Percentiles rank a stretch among this genome's conserved stretches.
Evolutionary conservation across 2,888 invertebrate genomes (phyloP).

Genomic region (Caenorhabditis doughertyi): DNA sequence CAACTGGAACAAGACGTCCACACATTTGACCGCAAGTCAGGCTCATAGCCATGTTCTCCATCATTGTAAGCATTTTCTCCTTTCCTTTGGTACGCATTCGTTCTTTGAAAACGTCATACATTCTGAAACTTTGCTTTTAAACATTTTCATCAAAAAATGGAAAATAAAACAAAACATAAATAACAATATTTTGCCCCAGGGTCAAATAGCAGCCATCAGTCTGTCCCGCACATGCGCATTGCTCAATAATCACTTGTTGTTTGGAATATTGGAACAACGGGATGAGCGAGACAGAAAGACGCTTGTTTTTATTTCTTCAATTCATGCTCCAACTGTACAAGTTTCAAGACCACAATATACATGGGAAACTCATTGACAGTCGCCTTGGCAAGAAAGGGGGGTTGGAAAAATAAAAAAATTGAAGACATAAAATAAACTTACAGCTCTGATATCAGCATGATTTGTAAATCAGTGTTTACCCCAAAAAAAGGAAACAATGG

Average conservation of each 20-base stretch:
- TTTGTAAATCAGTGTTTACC: conserved; percentile 30
- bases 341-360: conserved; percentile 52
- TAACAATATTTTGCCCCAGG: neutral
- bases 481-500: conserved; percentile 56
- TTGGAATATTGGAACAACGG: conserved; percentile 57
- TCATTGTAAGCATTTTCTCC: conserved; percentile 14
- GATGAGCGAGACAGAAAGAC: conserved; percentile 58
- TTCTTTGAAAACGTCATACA: conserved; percentile 60
- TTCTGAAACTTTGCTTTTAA: conserved; percentile 30
- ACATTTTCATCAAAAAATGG: neutral
- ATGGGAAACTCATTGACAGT: conserved; percentile 21
- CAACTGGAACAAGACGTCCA: conserved; percentile 45
- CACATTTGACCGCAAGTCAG: conserved; percentile 33
- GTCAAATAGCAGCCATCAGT: conserved; percentile 43
- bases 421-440: conserved; percentile 13
- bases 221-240: conserved; percentile 70
- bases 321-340: conserved; percentile 35
- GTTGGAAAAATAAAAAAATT: too few relatives aligned
- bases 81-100: conserved; percentile 24
- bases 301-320: neutral
- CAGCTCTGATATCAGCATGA: conserved; percentile 57
- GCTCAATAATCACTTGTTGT: conserved; percentile 63
- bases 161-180: neutral
- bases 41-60: conserved; percentile 45
- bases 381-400: conserved; percentile 35